Evolutionary conservation across 2,797 vertebrate genomes (phyloP), one percentile per base, ranked within the genome.

Genomic region (Gobionotothen gibberifrons): DNA sequence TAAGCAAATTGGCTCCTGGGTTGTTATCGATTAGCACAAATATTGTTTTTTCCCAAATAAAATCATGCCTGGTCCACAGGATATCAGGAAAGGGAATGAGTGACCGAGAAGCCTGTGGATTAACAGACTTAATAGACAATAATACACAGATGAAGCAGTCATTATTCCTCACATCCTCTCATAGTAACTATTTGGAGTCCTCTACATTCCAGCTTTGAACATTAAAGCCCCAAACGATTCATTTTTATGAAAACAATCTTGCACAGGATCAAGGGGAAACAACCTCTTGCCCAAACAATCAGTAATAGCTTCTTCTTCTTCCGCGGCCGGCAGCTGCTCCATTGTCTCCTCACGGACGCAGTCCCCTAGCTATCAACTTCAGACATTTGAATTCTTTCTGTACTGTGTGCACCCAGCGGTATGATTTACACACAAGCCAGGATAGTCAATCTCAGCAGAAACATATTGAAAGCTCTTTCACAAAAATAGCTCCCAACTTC

Each of bases 131-230:
- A 26, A 26, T 26, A 26, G 26, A 26, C 26, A 84, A 82, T 86
- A 90, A 86, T 85, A 83, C 82, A 73, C n/a, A 52, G 46, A 82
- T 90, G 93, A 94, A 93, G 81, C 65, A 29, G 81, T 87, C 72
- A 85, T 93, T 92, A 90, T 92, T 77, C 72, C 48, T 52, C 72
- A 81, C 85, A 86, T 94, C 90, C 90, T 89, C 70, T 79, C 17
- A 11, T 43, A 19, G 60, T 74, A 75, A 36, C 76, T 63, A 76
- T 85, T 87, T 49, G n/a, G 7, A 42, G 40, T 68, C 62, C 56
- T 77, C 58, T 44, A 46, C 40, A 12, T 72, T 79, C 32, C 26
- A 10, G 65, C 88, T 85, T 91, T 90, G 81, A 93, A 88, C 75
- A 74, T 64, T 48, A 79, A 74, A 78, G 54, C 16, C 44, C 36